Conservation (phyloP, 2,888 invertebrate genomes). For the Melitaea athalia region DNA sequence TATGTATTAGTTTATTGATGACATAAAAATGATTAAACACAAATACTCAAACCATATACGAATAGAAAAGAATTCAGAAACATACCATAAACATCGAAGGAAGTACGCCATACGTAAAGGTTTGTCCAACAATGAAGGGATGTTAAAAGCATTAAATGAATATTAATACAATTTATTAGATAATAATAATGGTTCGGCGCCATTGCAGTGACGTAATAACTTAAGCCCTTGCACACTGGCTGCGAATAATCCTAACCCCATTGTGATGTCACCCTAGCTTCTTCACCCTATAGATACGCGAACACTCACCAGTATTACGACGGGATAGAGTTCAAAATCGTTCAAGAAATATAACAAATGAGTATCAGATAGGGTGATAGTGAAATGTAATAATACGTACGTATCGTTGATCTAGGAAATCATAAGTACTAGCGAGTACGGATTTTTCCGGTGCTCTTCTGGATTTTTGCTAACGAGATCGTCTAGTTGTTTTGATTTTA, state of each 20-base stretch:
- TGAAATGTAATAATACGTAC: slow-evolving; percentile 48
- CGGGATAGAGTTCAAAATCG: slow-evolving; percentile 45
- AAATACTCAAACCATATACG: neutral
- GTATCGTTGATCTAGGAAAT: slow-evolving; percentile 42
- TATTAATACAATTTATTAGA: slow-evolving; percentile 43
- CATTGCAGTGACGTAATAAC: slow-evolving; percentile 72
- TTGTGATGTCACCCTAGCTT: slow-evolving; percentile 65
- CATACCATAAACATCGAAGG: slow-evolving; percentile 27
- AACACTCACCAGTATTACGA: slow-evolving; percentile 35
- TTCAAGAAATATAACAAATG: slow-evolving; percentile 31
- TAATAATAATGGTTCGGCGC: slow-evolving; percentile 49
- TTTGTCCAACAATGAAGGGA: slow-evolving; percentile 32
- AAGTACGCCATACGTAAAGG: slow-evolving; percentile 27
- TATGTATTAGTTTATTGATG: neutral
- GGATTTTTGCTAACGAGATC: slow-evolving; percentile 34
- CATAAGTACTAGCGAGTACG: slow-evolving; percentile 38
- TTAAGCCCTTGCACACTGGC: slow-evolving; percentile 69
- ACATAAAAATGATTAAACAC: slow-evolving; percentile 5
- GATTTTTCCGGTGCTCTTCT: slow-evolving; percentile 38
- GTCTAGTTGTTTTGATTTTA: slow-evolving; percentile 29
- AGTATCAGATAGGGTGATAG: slow-evolving; percentile 39
- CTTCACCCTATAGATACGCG: slow-evolving; percentile 58
- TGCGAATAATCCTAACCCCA: slow-evolving; percentile 66
- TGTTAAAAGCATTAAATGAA: slow-evolving; percentile 37
- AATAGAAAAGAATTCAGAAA: slow-evolving; percentile 14